Evolutionary conservation across 2,888 invertebrate genomes (phyloP), one percentile per base, ranked within the genome.

Genomic region (Diaphora mendica): DNA sequence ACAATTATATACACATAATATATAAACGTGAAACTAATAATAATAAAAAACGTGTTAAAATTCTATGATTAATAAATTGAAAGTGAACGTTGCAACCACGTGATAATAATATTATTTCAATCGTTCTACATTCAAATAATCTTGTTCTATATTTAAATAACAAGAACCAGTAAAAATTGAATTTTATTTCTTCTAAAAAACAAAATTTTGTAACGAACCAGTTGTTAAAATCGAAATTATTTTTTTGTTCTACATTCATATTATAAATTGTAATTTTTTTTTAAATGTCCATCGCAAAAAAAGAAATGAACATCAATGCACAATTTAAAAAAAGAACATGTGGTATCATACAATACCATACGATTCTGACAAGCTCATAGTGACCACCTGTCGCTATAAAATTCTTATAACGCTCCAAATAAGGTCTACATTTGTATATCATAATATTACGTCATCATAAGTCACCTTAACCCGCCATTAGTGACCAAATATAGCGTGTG

Each of bases 381-480:
- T 39, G 68, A 69, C 68, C 68, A 69, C 68, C 68, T 69, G 68
- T 69, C 39, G 55, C 15, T n/a, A 20, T n/a, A 20, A n/a, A 17
- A 59, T 39, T 26, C 35, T 20, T 55, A 35, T 15, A 8, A 26
- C n/a, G 30, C 17, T 26, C 55, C 20, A 26, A 55, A 39, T 26
- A 26, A 59, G 68, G 68, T 55, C 7, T n/a, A n/a, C 4, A 55
- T 0, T n/a, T 59, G 17, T 62, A 30, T 62, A 69, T n/a, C 26
- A 39, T 59, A 13, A 51, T 55, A 69, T 69, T 55, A 59, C 68
- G 26, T 55, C 68, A 69, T 39, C 67, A 33, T 67, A 13, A 59
- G 55, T 55, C 48, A 69, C 68, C 68, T 68, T 68, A 68, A 55
- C 68, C 67, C 26, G 68, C 55, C 30, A 59, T 68, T 69, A 69